Conservation (phyloP, 2,888 invertebrate genomes). For the Coleophora deauratella region DNA sequence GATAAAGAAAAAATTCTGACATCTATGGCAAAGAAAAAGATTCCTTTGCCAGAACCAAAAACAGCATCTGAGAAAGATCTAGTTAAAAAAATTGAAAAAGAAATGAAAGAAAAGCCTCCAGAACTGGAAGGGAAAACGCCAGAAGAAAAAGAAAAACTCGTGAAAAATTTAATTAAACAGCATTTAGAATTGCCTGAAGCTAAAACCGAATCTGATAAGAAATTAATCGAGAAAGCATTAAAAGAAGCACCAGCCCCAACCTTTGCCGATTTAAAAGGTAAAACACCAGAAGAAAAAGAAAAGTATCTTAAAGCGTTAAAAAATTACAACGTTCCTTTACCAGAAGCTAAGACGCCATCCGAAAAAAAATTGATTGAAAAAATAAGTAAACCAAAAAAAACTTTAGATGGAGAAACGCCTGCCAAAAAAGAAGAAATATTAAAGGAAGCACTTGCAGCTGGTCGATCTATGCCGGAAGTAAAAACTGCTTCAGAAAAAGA, state of each 20-base stretch:
- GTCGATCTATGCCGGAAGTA: slow-evolving; percentile 22
- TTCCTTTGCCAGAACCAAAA: slow-evolving; percentile 29
- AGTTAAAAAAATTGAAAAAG: slow-evolving; percentile 14
- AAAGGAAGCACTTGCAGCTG: slow-evolving; percentile 16
- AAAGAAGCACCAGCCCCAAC: slow-evolving; percentile 25
- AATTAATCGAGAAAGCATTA: slow-evolving; percentile 7
- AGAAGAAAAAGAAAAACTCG: slow-evolving; percentile 26
- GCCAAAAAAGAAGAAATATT: slow-evolving; percentile 24
- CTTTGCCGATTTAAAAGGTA: slow-evolving; percentile 4
- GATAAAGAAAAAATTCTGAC: slow-evolving; percentile 10
- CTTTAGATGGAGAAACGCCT: slow-evolving; percentile 20
- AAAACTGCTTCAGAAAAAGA: slow-evolving; percentile 25
- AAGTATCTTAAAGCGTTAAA: slow-evolving; percentile 10
- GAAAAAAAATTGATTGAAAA: too few species aligned
- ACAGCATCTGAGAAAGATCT: slow-evolving; percentile 30
- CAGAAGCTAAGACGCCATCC: too few species aligned
- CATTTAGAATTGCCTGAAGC: slow-evolving; percentile 24
- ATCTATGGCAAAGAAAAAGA: slow-evolving; percentile 21
- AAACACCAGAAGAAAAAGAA: too few species aligned
- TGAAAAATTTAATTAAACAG: slow-evolving; percentile 17
- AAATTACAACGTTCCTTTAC: too few species aligned
- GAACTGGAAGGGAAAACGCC: background rate
- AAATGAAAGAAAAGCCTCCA: slow-evolving; percentile 11
- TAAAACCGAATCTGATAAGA: slow-evolving; percentile 23
- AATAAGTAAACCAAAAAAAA: slow-evolving; percentile 15